Evolutionary conservation across 2,797 vertebrate genomes (phyloP).

Genomic region (Acanthurus leucopareius): DNA sequence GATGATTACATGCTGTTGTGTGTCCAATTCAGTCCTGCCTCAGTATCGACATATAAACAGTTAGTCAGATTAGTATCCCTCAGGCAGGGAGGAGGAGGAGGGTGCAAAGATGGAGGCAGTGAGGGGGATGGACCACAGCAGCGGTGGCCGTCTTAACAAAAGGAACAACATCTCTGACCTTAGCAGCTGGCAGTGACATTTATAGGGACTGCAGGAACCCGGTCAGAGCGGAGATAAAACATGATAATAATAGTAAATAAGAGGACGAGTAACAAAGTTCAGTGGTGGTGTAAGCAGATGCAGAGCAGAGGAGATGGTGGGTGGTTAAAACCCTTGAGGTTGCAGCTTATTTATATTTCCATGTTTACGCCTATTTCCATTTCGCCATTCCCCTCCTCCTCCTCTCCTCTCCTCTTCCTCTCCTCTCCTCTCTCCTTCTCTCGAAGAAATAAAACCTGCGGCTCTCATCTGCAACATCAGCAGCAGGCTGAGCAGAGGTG

Average conservation of each 20-base stretch:
- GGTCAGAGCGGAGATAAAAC: conserved; percentile 30
- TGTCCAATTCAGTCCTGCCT: conserved; percentile 5
- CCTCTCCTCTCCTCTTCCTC: conserved; percentile 21
- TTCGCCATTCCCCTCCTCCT: conserved; percentile 39
- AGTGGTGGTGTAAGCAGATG: conserved; percentile 67
- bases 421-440: conserved; percentile 26
- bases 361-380: conserved; percentile 66
- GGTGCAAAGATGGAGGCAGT: conserved; percentile 25
- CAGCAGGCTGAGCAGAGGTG: conserved; percentile 62
- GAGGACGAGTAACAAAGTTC: conserved; percentile 64
- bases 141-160: conserved; percentile 12
- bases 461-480: conserved; percentile 79
- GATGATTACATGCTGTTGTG: conserved; percentile 12
- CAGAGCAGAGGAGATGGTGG: conserved; percentile 66
- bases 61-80: conserved; percentile 31
- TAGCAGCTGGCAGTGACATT: conserved; percentile 32
- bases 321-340: conserved; percentile 70
- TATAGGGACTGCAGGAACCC: conserved; percentile 9
- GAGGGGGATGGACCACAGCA: not conserved
- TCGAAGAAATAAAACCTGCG: conserved; percentile 68
- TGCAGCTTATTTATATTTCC: conserved; percentile 76
- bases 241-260: conserved; percentile 54
- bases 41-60: conserved; percentile 25
- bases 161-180: conserved; percentile 45
- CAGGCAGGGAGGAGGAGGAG: conserved; percentile 23